A percentile compares a stretch with the other conserved stretches of the same genome.
Evolutionary conservation across 2,797 vertebrate genomes (phyloP).

Genomic region (Aeoliscus strigatus): DNA sequence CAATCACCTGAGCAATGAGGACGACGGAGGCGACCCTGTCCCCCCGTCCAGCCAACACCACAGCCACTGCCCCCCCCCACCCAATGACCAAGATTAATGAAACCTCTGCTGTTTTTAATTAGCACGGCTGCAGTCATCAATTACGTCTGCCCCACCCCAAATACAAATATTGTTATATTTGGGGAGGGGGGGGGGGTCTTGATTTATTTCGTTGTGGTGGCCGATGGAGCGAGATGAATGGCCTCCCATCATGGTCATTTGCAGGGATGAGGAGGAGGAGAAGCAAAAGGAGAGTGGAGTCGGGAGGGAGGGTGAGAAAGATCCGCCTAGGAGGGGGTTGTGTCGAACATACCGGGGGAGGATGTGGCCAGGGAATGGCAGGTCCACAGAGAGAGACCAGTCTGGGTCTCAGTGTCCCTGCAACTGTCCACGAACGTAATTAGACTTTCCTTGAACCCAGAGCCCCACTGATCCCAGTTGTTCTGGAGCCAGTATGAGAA

Average conservation of each 20-base stretch:
- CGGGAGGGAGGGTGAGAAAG: constrained; percentile 32
- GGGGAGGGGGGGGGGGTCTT: constrained; percentile 84
- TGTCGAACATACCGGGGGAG: constrained; percentile 21
- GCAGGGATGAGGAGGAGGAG: constrained; percentile 71
- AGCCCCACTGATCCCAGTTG: constrained; percentile 13
- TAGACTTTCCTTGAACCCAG: constrained; percentile 39
- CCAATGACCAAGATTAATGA: constrained; percentile 94
- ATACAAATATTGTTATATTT: constrained; percentile 99
- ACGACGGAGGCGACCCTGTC: constrained; percentile 38
- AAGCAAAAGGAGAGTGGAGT: constrained; percentile 20
- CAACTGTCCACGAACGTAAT: constrained; percentile 46
- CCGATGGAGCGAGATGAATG: constrained; percentile 95
- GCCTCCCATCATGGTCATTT: constrained; percentile 91
- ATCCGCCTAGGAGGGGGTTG: constrained; percentile 22
- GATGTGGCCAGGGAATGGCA: constrained; percentile 29
- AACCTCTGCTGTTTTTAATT: constrained; percentile 95
- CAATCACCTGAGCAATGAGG: constrained; percentile 66
- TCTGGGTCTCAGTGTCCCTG: constrained; percentile 30
- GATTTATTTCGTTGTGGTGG: constrained; percentile 96
- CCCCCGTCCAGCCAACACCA: constrained; percentile 37
- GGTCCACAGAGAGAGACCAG: constrained; percentile 37
- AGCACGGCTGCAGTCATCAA: constrained; percentile 93
- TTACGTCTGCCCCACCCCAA: constrained; percentile 83
- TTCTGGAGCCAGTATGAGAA: constrained; percentile 5
- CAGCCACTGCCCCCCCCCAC: constrained; percentile 36